Conservation (phyloP, 2,797 vertebrate species). For the Peromyscus aztecus region DNA sequence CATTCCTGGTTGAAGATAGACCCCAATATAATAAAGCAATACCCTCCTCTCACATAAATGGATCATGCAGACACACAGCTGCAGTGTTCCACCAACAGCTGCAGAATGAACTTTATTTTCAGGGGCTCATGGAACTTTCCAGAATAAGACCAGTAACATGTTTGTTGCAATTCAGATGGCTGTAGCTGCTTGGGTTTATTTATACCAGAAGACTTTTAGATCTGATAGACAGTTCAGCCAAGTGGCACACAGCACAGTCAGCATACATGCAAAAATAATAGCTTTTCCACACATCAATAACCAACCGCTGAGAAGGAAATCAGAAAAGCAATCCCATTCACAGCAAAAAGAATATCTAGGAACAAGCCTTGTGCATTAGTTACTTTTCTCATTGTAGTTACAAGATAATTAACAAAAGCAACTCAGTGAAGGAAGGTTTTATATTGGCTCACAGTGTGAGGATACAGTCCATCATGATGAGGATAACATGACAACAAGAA, state of each 20-base stretch:
- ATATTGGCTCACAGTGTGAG: neutral
- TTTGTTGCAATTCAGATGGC: neutral
- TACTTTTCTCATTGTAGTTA: neutral
- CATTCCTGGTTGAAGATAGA: neutral
- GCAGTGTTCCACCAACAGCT: neutral
- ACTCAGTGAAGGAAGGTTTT: neutral
- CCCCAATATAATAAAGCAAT: neutral
- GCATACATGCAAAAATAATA: neutral
- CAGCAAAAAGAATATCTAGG: neutral
- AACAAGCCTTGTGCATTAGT: neutral
- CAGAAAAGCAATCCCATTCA: neutral
- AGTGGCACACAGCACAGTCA: neutral
- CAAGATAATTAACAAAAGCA: neutral
- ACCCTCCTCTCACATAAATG: neutral
- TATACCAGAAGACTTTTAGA: neutral
- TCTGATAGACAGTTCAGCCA: conserved; percentile 13
- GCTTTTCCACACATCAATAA: neutral
- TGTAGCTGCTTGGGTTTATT: neutral
- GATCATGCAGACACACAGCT: neutral
- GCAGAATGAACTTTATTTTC: neutral
- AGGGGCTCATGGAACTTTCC: neutral
- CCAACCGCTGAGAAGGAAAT: neutral
- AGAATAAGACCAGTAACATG: neutral
- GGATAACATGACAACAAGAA: neutral
- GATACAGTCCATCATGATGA: neutral